Conservation (phyloP, 2,888 invertebrate genomes). For the Platynereis dumerilii region DNA sequence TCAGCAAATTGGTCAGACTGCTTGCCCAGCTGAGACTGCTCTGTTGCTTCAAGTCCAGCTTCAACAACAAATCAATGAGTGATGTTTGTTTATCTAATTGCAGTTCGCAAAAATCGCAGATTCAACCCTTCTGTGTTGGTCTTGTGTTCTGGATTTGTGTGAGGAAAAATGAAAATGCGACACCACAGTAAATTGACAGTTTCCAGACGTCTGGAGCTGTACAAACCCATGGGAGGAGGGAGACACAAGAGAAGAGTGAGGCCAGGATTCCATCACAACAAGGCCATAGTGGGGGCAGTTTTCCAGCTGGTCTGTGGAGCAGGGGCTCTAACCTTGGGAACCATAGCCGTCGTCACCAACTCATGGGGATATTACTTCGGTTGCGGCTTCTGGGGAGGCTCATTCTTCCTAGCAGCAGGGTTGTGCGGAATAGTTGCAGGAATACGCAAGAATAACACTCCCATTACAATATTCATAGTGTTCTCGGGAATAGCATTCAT, state of each 20-base stretch:
- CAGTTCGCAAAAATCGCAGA: too few relatives aligned
- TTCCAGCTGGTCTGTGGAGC: conserved; percentile 47
- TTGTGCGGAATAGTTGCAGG: conserved; percentile 20
- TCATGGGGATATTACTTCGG: conserved; percentile 53
- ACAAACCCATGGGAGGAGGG: too few relatives aligned
- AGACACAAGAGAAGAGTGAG: conserved; percentile 2
- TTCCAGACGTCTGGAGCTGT: too few relatives aligned
- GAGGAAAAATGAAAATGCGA: too few relatives aligned
- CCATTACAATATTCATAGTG: conserved; percentile 25
- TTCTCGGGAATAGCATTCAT: conserved; percentile 24
- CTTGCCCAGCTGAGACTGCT: too few relatives aligned
- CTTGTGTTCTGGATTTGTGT: too few relatives aligned
- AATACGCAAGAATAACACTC: conserved; percentile 21
- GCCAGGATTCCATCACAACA: conserved; percentile 43
- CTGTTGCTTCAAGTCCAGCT: too few relatives aligned
- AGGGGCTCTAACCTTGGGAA: conserved; percentile 46
- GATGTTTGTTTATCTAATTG: too few relatives aligned
- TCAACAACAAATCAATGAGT: too few relatives aligned
- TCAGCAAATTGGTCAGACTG: too few relatives aligned
- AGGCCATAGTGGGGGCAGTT: conserved; percentile 46
- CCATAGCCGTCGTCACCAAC: conserved; percentile 44
- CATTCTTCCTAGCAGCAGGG: conserved; percentile 26
- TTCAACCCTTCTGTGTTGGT: too few relatives aligned
- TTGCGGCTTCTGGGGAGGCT: conserved; percentile 55
- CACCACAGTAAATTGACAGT: too few relatives aligned